A percentile compares a stretch with the other conserved stretches of the same genome.
phyloP scores from a whole-genome alignment of 2,113 vertebrate genomes.

The Clarias magur region DNA sequence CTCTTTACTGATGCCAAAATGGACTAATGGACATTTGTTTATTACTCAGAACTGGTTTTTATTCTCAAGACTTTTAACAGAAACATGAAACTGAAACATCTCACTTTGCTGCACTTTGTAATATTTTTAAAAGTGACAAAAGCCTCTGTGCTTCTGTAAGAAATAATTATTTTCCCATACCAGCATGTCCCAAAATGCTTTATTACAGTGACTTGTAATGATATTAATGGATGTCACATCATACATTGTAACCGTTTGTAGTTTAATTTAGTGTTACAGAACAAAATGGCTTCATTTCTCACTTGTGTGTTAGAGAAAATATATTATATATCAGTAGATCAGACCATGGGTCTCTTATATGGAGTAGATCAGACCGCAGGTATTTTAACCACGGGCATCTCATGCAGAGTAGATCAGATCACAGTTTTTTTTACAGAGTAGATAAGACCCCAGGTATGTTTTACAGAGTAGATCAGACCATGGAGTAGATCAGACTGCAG shows the following conservation, averaged over 20 bases:
- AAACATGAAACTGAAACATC: neutral
- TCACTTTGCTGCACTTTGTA: neutral
- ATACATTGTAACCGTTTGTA: neutral
- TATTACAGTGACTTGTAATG: neutral
- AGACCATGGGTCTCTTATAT: too few species aligned
- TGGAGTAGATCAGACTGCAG: too few species aligned
- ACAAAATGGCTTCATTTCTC: neutral
- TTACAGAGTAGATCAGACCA: too few species aligned
- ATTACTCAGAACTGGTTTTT: neutral
- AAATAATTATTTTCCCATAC: neutral
- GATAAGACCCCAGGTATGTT: too few species aligned
- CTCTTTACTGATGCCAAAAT: neutral
- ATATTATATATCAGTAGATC: too few species aligned
- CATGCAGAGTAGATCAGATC: too few species aligned
- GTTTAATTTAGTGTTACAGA: neutral
- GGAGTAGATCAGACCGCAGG: too few species aligned
- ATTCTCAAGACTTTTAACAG: neutral
- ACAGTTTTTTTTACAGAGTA: too few species aligned
- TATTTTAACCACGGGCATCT: too few species aligned
- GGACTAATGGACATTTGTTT: neutral
- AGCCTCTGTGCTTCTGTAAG: neutral
- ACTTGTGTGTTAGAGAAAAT: neutral
- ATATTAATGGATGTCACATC: neutral
- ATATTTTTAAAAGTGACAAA: neutral
- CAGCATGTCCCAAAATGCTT: neutral